phyloP scores from a whole-genome alignment of 2,888 invertebrate species.

The Aspidiotus destructor region DNA sequence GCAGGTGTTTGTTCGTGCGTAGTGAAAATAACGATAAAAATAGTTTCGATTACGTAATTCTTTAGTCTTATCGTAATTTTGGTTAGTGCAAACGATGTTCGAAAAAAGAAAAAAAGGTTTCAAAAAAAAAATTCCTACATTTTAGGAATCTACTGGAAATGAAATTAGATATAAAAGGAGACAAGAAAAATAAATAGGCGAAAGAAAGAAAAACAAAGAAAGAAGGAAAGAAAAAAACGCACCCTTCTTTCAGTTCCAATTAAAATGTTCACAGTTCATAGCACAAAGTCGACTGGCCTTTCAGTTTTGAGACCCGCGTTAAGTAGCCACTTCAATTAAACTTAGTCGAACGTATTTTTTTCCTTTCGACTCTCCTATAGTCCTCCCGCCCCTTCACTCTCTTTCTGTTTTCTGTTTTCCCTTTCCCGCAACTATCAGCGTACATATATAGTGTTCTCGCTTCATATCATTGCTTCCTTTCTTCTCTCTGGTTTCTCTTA shows the following conservation, averaged over 20 bases:
- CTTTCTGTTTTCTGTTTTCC: not conserved
- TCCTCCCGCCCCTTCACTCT: too few species aligned
- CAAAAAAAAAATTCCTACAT: too few species aligned
- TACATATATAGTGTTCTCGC: not conserved
- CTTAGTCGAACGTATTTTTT: slow-evolving; percentile 20
- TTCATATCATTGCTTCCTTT: not conserved
- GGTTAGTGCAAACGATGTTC: too few species aligned
- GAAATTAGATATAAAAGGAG: too few species aligned
- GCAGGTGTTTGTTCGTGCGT: too few species aligned
- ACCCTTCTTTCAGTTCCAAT: slow-evolving; percentile 18
- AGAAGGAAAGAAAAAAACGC: not conserved
- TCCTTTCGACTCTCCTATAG: not conserved
- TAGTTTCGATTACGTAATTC: too few species aligned
- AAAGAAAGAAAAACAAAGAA: too few species aligned
- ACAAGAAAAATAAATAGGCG: too few species aligned
- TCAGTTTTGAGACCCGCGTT: slow-evolving; percentile 2
- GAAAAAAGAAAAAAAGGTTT: too few species aligned
- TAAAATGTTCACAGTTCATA: slow-evolving; percentile 28
- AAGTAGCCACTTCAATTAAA: slow-evolving; percentile 27
- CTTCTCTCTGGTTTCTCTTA: not conserved
- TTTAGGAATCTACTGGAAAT: too few species aligned
- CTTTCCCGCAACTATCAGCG: slow-evolving; percentile 1
- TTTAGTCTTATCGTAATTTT: too few species aligned
- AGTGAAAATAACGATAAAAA: too few species aligned
- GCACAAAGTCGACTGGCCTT: slow-evolving; percentile 12